These are phyloP conservation scores for Brachirus orientalis DNA, from an alignment of 2,113 vertebrate genomes.

Conservation along the genomic window DNA sequence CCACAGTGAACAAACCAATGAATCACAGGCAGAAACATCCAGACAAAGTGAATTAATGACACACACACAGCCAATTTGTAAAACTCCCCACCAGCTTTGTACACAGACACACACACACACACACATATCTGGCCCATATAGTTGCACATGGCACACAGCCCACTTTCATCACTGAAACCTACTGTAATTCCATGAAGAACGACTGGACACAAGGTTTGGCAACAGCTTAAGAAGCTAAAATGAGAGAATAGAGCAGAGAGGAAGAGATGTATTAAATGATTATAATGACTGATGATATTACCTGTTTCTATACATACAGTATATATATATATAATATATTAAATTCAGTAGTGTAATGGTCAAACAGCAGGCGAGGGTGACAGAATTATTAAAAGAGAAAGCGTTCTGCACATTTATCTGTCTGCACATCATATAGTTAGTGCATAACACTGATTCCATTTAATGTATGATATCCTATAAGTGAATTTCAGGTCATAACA, in stretches of 20 bases:
- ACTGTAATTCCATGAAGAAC: slow-evolving; percentile 59
- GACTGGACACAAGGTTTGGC: slow-evolving; percentile 64
- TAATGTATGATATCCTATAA: too few relatives aligned
- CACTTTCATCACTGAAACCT: slow-evolving; percentile 49
- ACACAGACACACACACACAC: slow-evolving; percentile 41
- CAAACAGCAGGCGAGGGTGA: slow-evolving; percentile 76
- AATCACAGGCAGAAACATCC: slow-evolving; percentile 62
- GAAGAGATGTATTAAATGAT: slow-evolving; percentile 84
- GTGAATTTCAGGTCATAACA: too few relatives aligned
- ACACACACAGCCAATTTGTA: slow-evolving; percentile 68
- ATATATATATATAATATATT: too few relatives aligned
- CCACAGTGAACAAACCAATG: slow-evolving; percentile 51
- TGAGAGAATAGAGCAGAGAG: slow-evolving; percentile 40
- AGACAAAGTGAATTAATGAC: slow-evolving; percentile 72
- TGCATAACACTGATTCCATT: slow-evolving; percentile 68
- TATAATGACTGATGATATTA: slow-evolving; percentile 82
- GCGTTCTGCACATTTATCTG: slow-evolving; percentile 78
- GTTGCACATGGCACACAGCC: slow-evolving; percentile 64
- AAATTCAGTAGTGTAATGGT: slow-evolving; percentile 78
- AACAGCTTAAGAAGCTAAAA: slow-evolving; percentile 58
- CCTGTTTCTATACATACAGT: slow-evolving; percentile 74
- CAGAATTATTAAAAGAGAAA: slow-evolving; percentile 84
- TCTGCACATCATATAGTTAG: slow-evolving; percentile 74
- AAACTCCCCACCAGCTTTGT: slow-evolving; percentile 52
- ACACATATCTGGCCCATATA: slow-evolving; percentile 58